Conservation (phyloP, 2,888 invertebrate species). For the Tetheella fluctuosa region DNA sequence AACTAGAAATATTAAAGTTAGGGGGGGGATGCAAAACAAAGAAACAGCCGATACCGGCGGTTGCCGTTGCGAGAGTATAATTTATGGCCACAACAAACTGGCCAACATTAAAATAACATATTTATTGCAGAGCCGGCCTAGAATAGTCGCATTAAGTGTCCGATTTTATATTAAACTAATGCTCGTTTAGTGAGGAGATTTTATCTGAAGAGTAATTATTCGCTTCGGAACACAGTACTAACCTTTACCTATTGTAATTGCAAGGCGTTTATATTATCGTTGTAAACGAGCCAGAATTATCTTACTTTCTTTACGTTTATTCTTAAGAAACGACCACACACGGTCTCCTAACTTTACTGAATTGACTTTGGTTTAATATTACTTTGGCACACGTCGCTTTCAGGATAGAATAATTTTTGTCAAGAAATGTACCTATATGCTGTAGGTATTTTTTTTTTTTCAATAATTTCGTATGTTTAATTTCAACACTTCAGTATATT, state of each 20-base stretch:
- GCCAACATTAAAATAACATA: constrained; percentile 45
- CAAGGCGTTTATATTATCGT: neutral
- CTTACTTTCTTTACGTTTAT: neutral
- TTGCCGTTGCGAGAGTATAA: neutral
- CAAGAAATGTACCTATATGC: too few relatives aligned
- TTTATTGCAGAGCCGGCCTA: constrained; percentile 43
- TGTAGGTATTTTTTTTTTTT: too few relatives aligned
- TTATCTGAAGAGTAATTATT: constrained; percentile 37
- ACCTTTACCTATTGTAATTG: constrained; percentile 1
- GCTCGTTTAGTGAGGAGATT: constrained; percentile 32
- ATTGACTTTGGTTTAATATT: neutral
- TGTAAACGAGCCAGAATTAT: neutral
- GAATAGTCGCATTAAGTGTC: constrained; percentile 50
- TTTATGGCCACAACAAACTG: constrained; percentile 2
- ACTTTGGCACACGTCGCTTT: neutral
- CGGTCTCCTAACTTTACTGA: neutral
- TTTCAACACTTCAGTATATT: too few relatives aligned
- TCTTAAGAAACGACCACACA: constrained; percentile 3
- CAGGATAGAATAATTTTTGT: too few relatives aligned
- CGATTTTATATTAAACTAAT: constrained; percentile 62
- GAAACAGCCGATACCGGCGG: constrained; percentile 20
- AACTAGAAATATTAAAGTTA: constrained; percentile 17
- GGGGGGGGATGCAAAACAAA: constrained; percentile 33
- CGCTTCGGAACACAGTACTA: neutral
- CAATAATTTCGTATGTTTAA: too few relatives aligned